phyloP scores from a whole-genome alignment of 2,113 vertebrate species.

The Xenopus laevis region DNA sequence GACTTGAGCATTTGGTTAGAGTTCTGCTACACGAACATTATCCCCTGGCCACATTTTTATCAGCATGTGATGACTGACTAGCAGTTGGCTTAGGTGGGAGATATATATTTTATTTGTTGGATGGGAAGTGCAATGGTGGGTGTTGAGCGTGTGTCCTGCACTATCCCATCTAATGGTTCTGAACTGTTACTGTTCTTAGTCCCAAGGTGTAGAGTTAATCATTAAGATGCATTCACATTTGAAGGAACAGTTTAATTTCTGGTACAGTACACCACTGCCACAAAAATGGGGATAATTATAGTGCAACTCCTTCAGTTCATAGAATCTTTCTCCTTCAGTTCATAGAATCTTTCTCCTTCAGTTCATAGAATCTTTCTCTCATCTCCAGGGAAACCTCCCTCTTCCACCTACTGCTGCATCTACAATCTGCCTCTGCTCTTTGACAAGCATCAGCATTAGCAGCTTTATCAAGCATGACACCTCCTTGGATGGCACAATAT shows the following conservation, averaged over 20 bases:
- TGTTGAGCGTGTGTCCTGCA: too few species aligned
- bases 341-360: constrained; percentile 16
- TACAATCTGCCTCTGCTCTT: constrained; percentile 46
- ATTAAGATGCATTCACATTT: too few species aligned
- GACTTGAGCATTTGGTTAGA: too few species aligned
- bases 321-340: background rate
- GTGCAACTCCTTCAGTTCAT: background rate
- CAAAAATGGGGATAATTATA: background rate
- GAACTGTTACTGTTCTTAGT: too few species aligned
- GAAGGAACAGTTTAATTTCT: background rate
- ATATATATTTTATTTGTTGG: too few species aligned
- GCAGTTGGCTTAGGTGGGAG: too few species aligned
- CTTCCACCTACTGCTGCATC: background rate
- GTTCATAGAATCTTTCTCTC: constrained; percentile 40
- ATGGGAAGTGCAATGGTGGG: too few species aligned
- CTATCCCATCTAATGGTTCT: too few species aligned
- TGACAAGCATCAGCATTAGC: constrained; percentile 45
- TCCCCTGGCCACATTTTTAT: too few species aligned
- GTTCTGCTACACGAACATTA: too few species aligned
- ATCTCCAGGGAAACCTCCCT: background rate
- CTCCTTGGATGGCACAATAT: constrained; percentile 42
- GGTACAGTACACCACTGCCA: constrained; percentile 21
- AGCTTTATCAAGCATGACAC: constrained; percentile 56
- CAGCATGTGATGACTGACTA: too few species aligned
- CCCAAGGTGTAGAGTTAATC: too few species aligned